A percentile compares a stretch with the other conserved stretches of the same genome.
These are phyloP conservation scores for Pelmatolapia mariae DNA, from an alignment of 2,113 vertebrate species.

Conservation along the genomic window DNA sequence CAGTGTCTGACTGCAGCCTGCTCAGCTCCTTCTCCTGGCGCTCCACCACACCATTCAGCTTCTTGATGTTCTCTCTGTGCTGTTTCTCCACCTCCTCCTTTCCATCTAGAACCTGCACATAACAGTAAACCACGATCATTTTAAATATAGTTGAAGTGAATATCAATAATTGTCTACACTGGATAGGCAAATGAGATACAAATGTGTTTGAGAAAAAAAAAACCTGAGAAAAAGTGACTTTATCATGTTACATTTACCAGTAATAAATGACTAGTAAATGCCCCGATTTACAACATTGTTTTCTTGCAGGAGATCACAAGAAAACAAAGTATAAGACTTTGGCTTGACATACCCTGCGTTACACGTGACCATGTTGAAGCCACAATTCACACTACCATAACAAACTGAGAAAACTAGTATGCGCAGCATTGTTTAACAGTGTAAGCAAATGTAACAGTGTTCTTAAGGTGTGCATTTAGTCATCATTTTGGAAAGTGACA, in stretches of 20 bases:
- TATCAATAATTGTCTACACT: not conserved
- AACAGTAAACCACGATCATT: not conserved
- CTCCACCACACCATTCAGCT: slow-evolving; percentile 85
- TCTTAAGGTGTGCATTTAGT: not conserved
- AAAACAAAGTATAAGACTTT: not conserved
- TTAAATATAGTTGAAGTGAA: not conserved
- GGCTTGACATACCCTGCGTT: not conserved
- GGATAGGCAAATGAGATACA: not conserved
- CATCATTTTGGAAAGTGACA: not conserved
- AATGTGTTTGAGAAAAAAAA: not conserved
- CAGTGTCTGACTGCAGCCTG: slow-evolving; percentile 74
- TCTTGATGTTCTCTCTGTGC: slow-evolving; percentile 94
- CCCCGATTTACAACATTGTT: not conserved
- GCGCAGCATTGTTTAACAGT: not conserved
- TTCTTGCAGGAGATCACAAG: not conserved
- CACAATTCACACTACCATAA: not conserved
- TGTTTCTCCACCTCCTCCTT: slow-evolving; percentile 97
- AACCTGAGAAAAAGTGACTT: not conserved
- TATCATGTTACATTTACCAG: not conserved
- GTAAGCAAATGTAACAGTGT: not conserved
- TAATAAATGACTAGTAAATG: not conserved
- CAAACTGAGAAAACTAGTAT: not conserved
- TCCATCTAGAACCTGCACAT: slow-evolving; percentile 84
- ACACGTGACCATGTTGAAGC: not conserved
- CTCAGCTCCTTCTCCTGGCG: slow-evolving; percentile 85